phyloP scores from a whole-genome alignment of 2,797 vertebrate species.

The Selene dorsalis region DNA sequence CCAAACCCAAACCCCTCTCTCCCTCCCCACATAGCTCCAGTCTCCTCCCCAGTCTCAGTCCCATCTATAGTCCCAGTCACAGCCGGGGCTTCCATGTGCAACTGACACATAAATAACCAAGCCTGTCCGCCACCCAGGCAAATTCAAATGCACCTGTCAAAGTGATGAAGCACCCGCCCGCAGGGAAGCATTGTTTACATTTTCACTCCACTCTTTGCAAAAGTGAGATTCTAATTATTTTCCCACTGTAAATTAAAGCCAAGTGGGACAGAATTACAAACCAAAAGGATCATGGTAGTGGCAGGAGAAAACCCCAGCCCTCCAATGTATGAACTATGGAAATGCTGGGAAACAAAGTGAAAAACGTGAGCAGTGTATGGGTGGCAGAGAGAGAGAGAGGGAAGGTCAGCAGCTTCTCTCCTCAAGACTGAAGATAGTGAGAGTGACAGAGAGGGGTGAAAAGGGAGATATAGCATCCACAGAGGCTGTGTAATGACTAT shows the following conservation, averaged over 20 bases:
- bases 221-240: slow-evolving; percentile 99
- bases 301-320: slow-evolving; percentile 57
- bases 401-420: slow-evolving; percentile 73
- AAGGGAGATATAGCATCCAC: slow-evolving; percentile 37
- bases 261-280: slow-evolving; percentile 91
- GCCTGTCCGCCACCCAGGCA: slow-evolving; percentile 98
- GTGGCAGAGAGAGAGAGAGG: slow-evolving; percentile 25
- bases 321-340: slow-evolving; percentile 48
- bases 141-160: slow-evolving; percentile 99
- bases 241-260: slow-evolving; percentile 99
- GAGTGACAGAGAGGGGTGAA: slow-evolving; percentile 16
- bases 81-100: slow-evolving; percentile 88
- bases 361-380: slow-evolving; percentile 31
- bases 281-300: slow-evolving; percentile 80
- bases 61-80: slow-evolving; percentile 74
- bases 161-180: slow-evolving; percentile 99
- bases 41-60: slow-evolving; percentile 59
- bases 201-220: slow-evolving; percentile 99
- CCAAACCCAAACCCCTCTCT: slow-evolving; percentile 38
- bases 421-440: slow-evolving; percentile 44
- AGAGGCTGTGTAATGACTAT: slow-evolving; percentile 37
- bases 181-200: slow-evolving; percentile 99
- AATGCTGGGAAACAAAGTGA: slow-evolving; percentile 25
- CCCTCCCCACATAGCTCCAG: slow-evolving; percentile 56
- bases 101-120: slow-evolving; percentile 99